phyloP scores from a whole-genome alignment of 2,888 invertebrate species.

The Lapara coniferarum region DNA sequence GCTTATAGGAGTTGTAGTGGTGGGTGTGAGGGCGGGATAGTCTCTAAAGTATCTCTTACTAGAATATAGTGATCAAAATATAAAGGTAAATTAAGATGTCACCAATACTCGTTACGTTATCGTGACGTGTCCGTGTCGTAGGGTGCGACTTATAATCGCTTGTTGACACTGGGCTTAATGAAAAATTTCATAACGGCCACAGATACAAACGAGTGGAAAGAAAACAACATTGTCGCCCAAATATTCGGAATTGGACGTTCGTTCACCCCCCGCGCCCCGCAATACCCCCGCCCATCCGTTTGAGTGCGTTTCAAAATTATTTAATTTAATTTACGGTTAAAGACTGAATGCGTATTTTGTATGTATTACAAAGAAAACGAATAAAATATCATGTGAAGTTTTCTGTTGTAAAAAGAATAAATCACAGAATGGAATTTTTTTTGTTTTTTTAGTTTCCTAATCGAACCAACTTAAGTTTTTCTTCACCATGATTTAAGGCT shows the following conservation, averaged over 20 bases:
- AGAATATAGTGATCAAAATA: no score
- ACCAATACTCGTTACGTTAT: background rate
- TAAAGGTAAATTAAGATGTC: background rate
- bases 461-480: slow-evolving; percentile 1
- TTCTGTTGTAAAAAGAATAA: background rate
- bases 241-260: slow-evolving; percentile 43
- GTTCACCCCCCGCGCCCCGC: background rate
- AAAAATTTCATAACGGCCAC: slow-evolving; percentile 67
- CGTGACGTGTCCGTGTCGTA: slow-evolving; percentile 7
- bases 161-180: slow-evolving; percentile 66
- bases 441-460: no score
- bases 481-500: slow-evolving; percentile 6
- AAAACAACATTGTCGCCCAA: slow-evolving; percentile 39
- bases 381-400: background rate
- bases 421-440: background rate
- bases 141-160: slow-evolving; percentile 36
- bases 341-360: no score
- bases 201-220: slow-evolving; percentile 28
- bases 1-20: no score
- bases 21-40: no score
- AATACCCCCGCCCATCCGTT: no score
- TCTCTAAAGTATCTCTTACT: no score
- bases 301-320: slow-evolving; percentile 5
- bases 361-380: background rate
- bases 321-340: background rate